Evolutionary conservation across 1,140 invertebrate species (phyloP), one percentile per base, ranked within the genome.

Genomic region (Pomacea maculata): DNA sequence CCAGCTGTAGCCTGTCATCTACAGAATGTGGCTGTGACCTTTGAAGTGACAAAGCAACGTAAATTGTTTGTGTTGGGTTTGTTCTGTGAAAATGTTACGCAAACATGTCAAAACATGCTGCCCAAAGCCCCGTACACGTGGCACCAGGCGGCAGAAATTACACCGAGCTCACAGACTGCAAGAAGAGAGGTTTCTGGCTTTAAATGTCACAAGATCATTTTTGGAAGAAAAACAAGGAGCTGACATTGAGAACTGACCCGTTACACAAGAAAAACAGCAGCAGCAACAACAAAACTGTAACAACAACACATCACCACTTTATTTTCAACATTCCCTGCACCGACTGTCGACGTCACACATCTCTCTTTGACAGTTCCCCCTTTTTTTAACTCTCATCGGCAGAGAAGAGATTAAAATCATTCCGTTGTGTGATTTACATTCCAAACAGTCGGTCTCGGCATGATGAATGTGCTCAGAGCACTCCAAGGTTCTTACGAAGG

Each of bases 21-120:
- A 29, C n/a, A n/a, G 34, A 77, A n/a, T 63, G 34, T 15, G 25
- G 25, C 12, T 5, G 7, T 65, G 25, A 65, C 61, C 57, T 64
- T 63, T 67, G 29, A 57, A 25, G 29, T 29, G 14, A 52, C 15
- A 29, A 75, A 77, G 67, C 75, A 67, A 77, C 75, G 67, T 77
- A 77, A 77, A 77, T 63, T 77, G 75, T 77, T 77, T 77, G 75
- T 65, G 67, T 19, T 63, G 10, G 29, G 29, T 29, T 65, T 63
- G 19, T 19, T 34, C 64, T 8, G 11, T n/a, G 61, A 45, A 77
- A 77, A 77, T 77, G 75, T 77, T 67, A 77, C 34, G 75, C 64
- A 65, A 77, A 77, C 75, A 77, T 77, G 75, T 77, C 75, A 77
- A 77, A 34, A 19, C 75, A 54, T 63, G 73, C 25, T 52, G 73